Evolutionary conservation across 2,888 invertebrate genomes (phyloP).

Genomic region (Hirtodrosophila duncani): DNA sequence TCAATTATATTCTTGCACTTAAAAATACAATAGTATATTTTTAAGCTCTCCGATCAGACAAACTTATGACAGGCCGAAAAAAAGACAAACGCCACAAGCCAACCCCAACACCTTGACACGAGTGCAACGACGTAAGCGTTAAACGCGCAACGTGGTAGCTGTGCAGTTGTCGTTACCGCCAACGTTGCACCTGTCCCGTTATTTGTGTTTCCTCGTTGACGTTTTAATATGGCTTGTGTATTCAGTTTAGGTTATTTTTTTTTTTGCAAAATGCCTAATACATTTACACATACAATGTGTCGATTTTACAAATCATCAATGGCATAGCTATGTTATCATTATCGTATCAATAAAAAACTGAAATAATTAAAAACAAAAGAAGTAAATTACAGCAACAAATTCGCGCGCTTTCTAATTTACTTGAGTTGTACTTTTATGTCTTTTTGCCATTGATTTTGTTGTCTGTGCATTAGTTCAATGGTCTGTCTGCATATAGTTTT

Average conservation of each 20-base stretch:
- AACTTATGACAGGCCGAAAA: neutral
- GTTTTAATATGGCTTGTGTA: constrained; percentile 1
- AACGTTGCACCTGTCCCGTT: constrained; percentile 42
- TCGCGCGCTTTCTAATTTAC: constrained; percentile 36
- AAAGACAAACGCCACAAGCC: constrained; percentile 7
- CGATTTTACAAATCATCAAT: constrained; percentile 39
- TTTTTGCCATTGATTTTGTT: neutral
- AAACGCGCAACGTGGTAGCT: too few relatives aligned
- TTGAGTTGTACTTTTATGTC: constrained; percentile 4
- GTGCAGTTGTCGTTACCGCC: constrained; percentile 4
- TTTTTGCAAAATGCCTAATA: too few relatives aligned
- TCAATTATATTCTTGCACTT: constrained; percentile 20
- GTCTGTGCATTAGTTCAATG: constrained; percentile 31
- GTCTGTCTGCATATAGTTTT: constrained; percentile 28
- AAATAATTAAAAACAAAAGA: neutral
- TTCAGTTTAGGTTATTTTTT: too few relatives aligned
- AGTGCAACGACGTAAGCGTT: constrained; percentile 20
- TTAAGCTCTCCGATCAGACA: constrained; percentile 22
- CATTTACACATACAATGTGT: too few relatives aligned
- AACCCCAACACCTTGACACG: constrained; percentile 27
- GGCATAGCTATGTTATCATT: constrained; percentile 22
- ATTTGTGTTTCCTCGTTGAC: constrained; percentile 6
- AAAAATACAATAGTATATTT: constrained; percentile 3
- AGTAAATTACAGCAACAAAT: too few relatives aligned
- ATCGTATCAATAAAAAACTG: neutral